Evolutionary conservation across 2,888 invertebrate genomes (phyloP).

Genomic region (Parnassius orleans): DNA sequence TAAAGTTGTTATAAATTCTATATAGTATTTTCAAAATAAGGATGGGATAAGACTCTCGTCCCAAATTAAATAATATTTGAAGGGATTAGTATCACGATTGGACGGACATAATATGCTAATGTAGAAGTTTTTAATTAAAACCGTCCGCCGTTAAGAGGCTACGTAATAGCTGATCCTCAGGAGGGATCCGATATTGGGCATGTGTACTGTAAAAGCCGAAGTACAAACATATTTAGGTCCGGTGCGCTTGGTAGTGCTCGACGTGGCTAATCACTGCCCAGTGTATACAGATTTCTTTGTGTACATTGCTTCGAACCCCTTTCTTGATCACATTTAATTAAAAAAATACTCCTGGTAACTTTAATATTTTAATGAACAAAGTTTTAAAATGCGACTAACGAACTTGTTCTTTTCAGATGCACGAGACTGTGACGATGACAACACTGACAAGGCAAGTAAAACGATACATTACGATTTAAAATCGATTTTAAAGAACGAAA

Average conservation of each 20-base stretch:
- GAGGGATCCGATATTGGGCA: constrained; percentile 74
- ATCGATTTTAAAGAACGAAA: constrained; percentile 39
- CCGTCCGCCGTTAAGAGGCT: constrained; percentile 77
- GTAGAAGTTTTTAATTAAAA: constrained; percentile 81
- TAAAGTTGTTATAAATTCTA: constrained; percentile 7
- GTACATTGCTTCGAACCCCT: constrained; percentile 63
- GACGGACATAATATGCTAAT: constrained; percentile 76
- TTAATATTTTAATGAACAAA: constrained; percentile 3
- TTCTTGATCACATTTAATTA: constrained; percentile 51
- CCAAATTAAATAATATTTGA: constrained; percentile 72
- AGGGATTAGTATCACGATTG: constrained; percentile 69
- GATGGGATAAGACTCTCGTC: constrained; percentile 31
- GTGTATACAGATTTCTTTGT: constrained; percentile 54
- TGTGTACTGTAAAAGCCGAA: constrained; percentile 69
- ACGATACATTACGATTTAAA: constrained; percentile 38
- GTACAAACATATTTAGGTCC: constrained; percentile 80
- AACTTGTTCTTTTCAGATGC: constrained; percentile 64
- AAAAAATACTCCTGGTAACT: constrained; percentile 22
- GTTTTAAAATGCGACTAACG: constrained; percentile 2
- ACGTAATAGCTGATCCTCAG: constrained; percentile 76
- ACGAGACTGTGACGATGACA: constrained; percentile 60
- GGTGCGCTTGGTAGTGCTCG: constrained; percentile 61
- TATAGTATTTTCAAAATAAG: constrained; percentile 15
- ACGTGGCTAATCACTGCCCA: constrained; percentile 70
- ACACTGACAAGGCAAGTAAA: constrained; percentile 64